Percentiles rank a stretch among this genome's conserved stretches.
These are phyloP conservation scores for Camelus bactrianus DNA, from an alignment of 2,113 vertebrate genomes.

Conservation along the genomic window DNA sequence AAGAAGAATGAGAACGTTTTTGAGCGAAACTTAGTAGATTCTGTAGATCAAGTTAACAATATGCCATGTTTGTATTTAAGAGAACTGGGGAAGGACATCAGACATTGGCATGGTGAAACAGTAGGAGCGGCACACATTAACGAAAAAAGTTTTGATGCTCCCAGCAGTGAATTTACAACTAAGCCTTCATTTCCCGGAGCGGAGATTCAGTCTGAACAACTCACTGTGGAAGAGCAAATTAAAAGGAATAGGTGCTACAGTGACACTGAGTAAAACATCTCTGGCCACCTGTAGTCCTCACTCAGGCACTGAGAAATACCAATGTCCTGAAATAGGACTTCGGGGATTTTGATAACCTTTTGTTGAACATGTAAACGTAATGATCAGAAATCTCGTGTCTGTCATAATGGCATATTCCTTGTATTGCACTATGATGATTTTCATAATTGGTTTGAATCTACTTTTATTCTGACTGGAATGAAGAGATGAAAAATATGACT, in stretches of 20 bases:
- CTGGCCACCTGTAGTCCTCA: background rate
- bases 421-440: constrained; percentile 54
- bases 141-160: constrained; percentile 57
- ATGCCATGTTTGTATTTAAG: constrained; percentile 70
- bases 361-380: constrained; percentile 56
- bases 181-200: constrained; percentile 3
- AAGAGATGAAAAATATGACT: constrained; percentile 83
- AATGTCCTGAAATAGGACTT: background rate
- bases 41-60: constrained; percentile 65
- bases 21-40: constrained; percentile 62
- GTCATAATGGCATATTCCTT: constrained; percentile 42
- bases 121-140: background rate
- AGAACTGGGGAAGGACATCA: constrained; percentile 64
- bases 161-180: constrained; percentile 30
- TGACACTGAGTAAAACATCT: constrained; percentile 74
- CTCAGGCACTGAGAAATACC: background rate
- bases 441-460: constrained; percentile 67
- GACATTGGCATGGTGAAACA: constrained; percentile 59
- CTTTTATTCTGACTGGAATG: constrained; percentile 79
- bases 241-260: constrained; percentile 89
- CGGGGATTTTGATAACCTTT: constrained; percentile 43
- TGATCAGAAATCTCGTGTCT: constrained; percentile 48
- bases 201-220: constrained; percentile 58
- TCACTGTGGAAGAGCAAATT: constrained; percentile 81
- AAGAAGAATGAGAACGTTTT: constrained; percentile 69